phyloP scores from a whole-genome alignment of 92 coral and sea anemone genomes.

The Meandrina meandrites region DNA sequence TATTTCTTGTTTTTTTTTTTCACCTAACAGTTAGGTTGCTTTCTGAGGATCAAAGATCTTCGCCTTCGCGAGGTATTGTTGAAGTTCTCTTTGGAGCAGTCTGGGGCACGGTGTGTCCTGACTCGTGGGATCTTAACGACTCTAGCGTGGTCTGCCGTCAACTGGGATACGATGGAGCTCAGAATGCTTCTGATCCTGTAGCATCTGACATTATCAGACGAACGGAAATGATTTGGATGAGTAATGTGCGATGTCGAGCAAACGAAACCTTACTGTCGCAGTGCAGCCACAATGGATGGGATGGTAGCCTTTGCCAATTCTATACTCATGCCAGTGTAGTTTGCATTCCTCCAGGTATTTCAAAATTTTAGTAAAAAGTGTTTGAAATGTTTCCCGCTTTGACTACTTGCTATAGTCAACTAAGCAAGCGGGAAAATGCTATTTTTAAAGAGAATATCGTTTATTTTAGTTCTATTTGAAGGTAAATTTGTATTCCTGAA shows the following conservation, averaged over 20 bases:
- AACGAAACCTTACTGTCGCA: constrained; percentile 36
- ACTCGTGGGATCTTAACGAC: constrained; percentile 53
- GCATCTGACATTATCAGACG: neutral
- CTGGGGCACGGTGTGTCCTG: constrained; percentile 67
- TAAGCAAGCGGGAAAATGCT: no score
- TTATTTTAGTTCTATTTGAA: no score
- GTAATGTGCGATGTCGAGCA: constrained; percentile 44
- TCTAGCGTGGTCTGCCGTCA: constrained; percentile 55
- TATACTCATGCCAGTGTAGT: constrained; percentile 2
- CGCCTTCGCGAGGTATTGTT: constrained; percentile 29
- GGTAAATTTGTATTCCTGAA: no score
- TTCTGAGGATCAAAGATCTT: neutral
- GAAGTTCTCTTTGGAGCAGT: constrained; percentile 51
- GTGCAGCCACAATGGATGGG: constrained; percentile 14
- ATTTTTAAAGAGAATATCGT: no score
- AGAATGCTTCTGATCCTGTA: constrained; percentile 15
- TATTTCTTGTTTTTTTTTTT: neutral
- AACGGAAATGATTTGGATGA: constrained; percentile 34
- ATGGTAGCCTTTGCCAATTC: neutral
- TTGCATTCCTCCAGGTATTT: constrained; percentile 15
- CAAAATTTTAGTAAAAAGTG: no score
- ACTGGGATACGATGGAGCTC: constrained; percentile 50
- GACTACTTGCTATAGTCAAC: neutral
- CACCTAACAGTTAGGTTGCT: constrained; percentile 6
- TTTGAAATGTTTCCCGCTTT: neutral